These are phyloP conservation scores for Ceyx margarethae DNA, from an alignment of 2,113 vertebrate genomes.

Conservation along the genomic window DNA sequence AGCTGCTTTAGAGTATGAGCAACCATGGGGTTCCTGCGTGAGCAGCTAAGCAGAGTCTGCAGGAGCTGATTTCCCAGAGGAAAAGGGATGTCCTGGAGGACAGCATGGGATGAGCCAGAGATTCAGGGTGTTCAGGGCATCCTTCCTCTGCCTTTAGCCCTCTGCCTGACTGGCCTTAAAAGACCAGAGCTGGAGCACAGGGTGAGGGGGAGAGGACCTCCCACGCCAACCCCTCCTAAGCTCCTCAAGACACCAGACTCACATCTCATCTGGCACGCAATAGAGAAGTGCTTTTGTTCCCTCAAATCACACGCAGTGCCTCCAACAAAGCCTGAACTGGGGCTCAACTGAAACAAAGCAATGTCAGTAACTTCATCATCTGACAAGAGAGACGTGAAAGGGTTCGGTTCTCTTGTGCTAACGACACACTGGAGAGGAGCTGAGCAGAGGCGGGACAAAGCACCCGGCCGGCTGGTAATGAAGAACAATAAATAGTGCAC, in stretches of 20 bases:
- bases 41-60: not conserved
- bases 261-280: accelerated
- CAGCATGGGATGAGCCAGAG: accelerated
- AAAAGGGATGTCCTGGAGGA: not conserved
- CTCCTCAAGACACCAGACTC: accelerated
- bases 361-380: slow-evolving; percentile 33
- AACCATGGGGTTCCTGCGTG: not conserved
- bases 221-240: accelerated
- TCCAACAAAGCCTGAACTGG: not conserved
- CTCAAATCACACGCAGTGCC: not conserved
- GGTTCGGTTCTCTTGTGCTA: slow-evolving; percentile 26
- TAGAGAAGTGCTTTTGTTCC: accelerated
- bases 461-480: not conserved
- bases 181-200: not conserved
- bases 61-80: not conserved
- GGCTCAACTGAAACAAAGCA: not conserved
- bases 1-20: not conserved
- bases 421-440: not conserved
- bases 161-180: not conserved
- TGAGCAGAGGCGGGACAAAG: slow-evolving; percentile 48
- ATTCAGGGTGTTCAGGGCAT: not conserved
- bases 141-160: not conserved
- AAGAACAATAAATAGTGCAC: not conserved
- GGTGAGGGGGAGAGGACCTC: not conserved
- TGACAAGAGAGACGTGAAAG: not conserved